These are phyloP conservation scores for Rhodinocichla rosea DNA, from an alignment of 2,113 vertebrate species.

Conservation along the genomic window DNA sequence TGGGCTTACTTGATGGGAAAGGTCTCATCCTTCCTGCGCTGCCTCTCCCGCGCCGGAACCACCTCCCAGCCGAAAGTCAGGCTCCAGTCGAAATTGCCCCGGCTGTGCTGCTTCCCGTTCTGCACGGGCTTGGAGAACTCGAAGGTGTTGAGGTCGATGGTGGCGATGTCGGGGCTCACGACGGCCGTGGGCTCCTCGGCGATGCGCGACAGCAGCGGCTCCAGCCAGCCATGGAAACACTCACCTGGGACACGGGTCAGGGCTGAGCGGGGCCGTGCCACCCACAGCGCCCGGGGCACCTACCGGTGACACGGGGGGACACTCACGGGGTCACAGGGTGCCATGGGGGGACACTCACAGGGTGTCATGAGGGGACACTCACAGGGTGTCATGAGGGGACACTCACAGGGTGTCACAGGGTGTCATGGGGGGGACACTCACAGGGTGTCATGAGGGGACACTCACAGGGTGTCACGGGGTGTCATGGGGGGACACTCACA, in stretches of 20 bases:
- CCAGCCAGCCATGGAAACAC: conserved; percentile 94
- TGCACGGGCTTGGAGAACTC: conserved; percentile 84
- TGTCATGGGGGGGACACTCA: background rate
- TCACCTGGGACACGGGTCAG: conserved; percentile 77
- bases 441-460: background rate
- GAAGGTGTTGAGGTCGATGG: conserved; percentile 90
- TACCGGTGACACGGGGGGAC: background rate
- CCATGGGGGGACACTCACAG: no score
- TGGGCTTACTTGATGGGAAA: background rate
- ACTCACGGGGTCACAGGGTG: background rate
- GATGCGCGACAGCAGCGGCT: conserved; percentile 89
- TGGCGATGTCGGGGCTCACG: conserved; percentile 91
- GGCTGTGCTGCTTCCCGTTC: conserved; percentile 79
- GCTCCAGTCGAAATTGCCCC: conserved; percentile 97
- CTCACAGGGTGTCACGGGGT: conserved; percentile 83
- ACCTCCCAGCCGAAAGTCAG: conserved; percentile 91
- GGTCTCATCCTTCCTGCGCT: conserved; percentile 80
- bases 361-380: background rate
- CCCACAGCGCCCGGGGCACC: rapidly evolving
- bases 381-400: background rate
- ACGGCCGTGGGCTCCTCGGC: conserved; percentile 88
- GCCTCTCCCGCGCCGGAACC: conserved; percentile 75
- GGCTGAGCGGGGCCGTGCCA: rapidly evolving
- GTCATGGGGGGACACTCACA: background rate
- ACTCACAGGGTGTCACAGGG: conserved; percentile 76